A percentile compares a stretch with the other conserved stretches of the same genome.
phyloP scores from a whole-genome alignment of 2,888 invertebrate genomes.

The Perizoma flavofasciatum region DNA sequence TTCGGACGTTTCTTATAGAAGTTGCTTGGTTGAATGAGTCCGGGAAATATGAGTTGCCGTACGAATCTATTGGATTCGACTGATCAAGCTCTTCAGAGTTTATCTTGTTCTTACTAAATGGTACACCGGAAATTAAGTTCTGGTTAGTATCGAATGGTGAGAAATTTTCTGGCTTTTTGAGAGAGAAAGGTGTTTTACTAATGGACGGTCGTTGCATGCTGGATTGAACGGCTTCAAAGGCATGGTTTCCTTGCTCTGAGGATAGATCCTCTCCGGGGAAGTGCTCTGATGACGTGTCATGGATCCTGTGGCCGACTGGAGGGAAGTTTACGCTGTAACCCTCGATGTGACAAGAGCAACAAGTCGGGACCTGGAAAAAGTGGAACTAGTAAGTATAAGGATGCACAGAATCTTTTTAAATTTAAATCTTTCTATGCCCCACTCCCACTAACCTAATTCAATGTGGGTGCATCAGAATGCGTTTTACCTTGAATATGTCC shows the following conservation, averaged over 20 bases:
- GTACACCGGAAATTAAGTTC: conserved; percentile 66
- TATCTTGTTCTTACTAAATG: conserved; percentile 56
- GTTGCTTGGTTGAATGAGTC: conserved; percentile 76
- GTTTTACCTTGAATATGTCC: conserved; percentile 90
- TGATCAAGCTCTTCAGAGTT: conserved; percentile 61
- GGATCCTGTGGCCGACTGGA: conserved; percentile 82
- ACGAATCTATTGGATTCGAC: conserved; percentile 68
- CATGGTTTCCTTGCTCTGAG: conserved; percentile 73
- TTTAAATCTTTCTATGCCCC: too few relatives aligned
- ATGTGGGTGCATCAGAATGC: not conserved
- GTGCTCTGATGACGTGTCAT: conserved; percentile 77
- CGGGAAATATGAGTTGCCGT: conserved; percentile 72
- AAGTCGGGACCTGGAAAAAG: conserved; percentile 86
- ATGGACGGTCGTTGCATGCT: conserved; percentile 62
- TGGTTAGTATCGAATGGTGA: conserved; percentile 64
- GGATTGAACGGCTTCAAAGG: conserved; percentile 75
- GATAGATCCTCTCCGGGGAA: conserved; percentile 84
- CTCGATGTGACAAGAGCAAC: conserved; percentile 92
- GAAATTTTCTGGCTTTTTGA: conserved; percentile 66
- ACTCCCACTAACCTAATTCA: not conserved
- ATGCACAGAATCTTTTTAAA: too few relatives aligned
- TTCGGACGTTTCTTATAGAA: conserved; percentile 68
- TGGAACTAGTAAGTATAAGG: too few relatives aligned
- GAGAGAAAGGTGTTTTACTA: conserved; percentile 61
- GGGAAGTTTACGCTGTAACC: conserved; percentile 89